A percentile compares a stretch with the other conserved stretches of the same genome.
These are phyloP conservation scores for Notechis scutatus DNA, from an alignment of 2,113 vertebrate genomes.

Conservation along the genomic window DNA sequence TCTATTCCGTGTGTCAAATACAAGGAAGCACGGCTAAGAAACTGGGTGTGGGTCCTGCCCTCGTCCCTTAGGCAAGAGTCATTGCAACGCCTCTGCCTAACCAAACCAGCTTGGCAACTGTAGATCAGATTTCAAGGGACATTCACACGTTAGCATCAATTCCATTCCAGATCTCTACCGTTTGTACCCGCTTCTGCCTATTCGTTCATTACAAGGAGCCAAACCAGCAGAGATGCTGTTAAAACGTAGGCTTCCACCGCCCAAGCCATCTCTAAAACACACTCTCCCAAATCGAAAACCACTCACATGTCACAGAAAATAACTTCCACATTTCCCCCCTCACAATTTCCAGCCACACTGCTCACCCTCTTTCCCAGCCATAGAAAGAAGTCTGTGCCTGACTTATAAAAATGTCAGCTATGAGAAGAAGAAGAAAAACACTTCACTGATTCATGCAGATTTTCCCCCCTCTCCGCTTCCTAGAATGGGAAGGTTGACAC, in stretches of 20 bases:
- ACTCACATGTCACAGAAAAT: background rate
- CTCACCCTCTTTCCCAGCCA: background rate
- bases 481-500: conserved; percentile 54
- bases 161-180: conserved; percentile 32
- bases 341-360: background rate
- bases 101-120: conserved; percentile 51
- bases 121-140: conserved; percentile 50
- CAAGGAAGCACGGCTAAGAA: conserved; percentile 47
- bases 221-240: background rate
- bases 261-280: background rate
- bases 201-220: background rate
- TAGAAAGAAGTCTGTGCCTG: background rate
- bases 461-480: conserved; percentile 27
- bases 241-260: background rate
- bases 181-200: conserved; percentile 40
- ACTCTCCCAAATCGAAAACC: background rate
- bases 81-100: conserved; percentile 54
- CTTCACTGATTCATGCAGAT: conserved; percentile 46
- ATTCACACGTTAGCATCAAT: conserved; percentile 41
- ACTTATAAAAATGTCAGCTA: conserved; percentile 37
- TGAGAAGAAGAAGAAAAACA: conserved; percentile 48
- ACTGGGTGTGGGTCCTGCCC: conserved; percentile 57
- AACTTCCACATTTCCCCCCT: background rate
- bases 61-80: conserved; percentile 63
- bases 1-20: conserved; percentile 54